A percentile compares a stretch with the other conserved stretches of the same genome.
Conservation (phyloP, 2,113 vertebrate genomes). For the Tonatia bakeri region DNA sequence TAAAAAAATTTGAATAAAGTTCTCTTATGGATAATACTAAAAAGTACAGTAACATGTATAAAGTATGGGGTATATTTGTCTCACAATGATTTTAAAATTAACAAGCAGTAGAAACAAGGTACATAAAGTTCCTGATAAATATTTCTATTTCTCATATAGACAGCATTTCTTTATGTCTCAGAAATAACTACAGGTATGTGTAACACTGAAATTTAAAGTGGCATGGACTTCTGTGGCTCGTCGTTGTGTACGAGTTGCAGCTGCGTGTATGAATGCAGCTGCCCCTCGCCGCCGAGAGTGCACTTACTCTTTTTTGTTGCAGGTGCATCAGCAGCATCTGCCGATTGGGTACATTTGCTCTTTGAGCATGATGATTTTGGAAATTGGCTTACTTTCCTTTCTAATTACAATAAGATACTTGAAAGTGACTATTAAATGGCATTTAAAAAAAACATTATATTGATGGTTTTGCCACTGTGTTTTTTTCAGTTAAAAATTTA, state of each 20-base stretch:
- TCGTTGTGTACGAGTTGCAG: background rate
- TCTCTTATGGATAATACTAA: background rate
- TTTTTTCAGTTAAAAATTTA: conserved; percentile 24
- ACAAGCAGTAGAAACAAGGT: background rate
- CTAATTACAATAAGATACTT: conserved; percentile 35
- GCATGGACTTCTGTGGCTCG: background rate
- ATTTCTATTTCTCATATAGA: background rate
- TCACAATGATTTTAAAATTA: background rate
- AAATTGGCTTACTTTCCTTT: background rate
- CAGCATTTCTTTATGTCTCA: background rate
- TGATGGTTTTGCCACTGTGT: background rate
- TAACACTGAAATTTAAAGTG: background rate
- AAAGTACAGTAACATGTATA: background rate
- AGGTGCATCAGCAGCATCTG: background rate
- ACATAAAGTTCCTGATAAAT: background rate
- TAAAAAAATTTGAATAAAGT: background rate
- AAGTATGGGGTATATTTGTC: background rate
- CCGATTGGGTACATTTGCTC: conserved; percentile 27
- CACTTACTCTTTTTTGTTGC: background rate
- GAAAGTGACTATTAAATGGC: background rate
- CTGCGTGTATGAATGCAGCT: background rate
- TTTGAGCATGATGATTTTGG: conserved; percentile 49
- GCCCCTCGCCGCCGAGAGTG: background rate
- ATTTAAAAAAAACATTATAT: background rate
- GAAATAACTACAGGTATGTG: background rate